phyloP scores from a whole-genome alignment of 2,797 vertebrate species.

The Mus minutoides region DNA sequence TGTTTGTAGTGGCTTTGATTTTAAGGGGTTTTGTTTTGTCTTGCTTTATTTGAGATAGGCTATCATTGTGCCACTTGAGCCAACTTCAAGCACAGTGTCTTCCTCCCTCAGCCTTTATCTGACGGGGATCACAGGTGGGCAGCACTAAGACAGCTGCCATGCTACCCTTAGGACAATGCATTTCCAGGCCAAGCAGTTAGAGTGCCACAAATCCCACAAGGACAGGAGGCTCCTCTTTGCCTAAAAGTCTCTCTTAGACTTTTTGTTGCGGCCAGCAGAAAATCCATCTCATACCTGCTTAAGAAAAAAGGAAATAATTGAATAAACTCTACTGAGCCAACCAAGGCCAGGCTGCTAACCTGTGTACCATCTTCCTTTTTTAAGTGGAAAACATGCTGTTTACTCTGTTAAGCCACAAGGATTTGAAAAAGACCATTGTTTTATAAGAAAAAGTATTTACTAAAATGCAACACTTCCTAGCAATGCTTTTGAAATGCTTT shows the following conservation, averaged over 20 bases:
- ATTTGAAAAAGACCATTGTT: not conserved
- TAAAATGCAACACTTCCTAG: not conserved
- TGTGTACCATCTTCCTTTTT: not conserved
- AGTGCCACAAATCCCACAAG: not conserved
- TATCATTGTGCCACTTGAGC: not conserved
- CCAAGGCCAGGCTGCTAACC: not conserved
- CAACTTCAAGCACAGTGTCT: not conserved
- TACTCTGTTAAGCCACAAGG: not conserved
- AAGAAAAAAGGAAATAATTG: slow-evolving; percentile 35
- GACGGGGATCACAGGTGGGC: not conserved
- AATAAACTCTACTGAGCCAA: not conserved
- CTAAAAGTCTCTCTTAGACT: slow-evolving; percentile 26
- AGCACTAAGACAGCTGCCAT: not conserved
- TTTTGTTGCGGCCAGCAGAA: slow-evolving; percentile 32
- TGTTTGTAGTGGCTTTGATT: not conserved
- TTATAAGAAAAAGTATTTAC: not conserved
- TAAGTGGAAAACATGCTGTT: not conserved
- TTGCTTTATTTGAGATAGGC: not conserved
- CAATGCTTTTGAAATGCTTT: not conserved
- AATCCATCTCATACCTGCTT: not conserved
- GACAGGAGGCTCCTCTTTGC: not conserved
- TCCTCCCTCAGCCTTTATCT: not conserved
- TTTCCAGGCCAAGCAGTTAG: not conserved
- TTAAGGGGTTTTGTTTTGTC: not conserved
- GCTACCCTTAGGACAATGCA: not conserved